phyloP scores from a whole-genome alignment of 2,888 invertebrate genomes.

The Mellilla xanthometata region DNA sequence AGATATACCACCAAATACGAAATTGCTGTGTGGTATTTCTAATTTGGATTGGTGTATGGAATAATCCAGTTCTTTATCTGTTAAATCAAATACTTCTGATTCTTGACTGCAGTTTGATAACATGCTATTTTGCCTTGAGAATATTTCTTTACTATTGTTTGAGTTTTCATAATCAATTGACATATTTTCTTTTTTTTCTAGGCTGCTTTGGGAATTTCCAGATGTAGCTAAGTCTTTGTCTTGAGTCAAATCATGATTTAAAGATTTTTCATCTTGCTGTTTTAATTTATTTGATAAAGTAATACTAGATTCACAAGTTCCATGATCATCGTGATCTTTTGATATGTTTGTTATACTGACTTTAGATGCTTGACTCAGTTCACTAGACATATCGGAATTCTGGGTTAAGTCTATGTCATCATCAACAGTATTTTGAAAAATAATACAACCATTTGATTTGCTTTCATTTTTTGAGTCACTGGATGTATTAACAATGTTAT shows the following conservation, averaged over 20 bases:
- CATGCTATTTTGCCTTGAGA: constrained; percentile 19
- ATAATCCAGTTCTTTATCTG: constrained; percentile 85
- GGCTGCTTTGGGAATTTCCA: constrained; percentile 30
- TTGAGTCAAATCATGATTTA: too few species aligned
- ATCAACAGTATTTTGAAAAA: too few species aligned
- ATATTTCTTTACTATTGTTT: neutral
- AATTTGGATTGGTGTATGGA: constrained; percentile 69
- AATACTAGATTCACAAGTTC: too few species aligned
- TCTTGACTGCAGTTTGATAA: constrained; percentile 42
- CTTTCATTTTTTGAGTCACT: too few species aligned
- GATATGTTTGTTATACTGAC: too few species aligned
- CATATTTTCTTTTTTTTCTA: constrained; percentile 53
- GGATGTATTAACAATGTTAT: too few species aligned
- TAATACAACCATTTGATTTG: too few species aligned
- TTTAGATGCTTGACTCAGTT: constrained; percentile 5
- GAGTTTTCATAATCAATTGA: constrained; percentile 53
- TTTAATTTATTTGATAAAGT: neutral
- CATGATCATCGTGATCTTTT: too few species aligned
- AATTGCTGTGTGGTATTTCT: constrained; percentile 37
- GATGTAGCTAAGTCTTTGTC: neutral
- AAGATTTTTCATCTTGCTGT: neutral
- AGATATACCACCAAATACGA: constrained; percentile 50
- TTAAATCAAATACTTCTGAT: constrained; percentile 61
- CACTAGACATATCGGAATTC: constrained; percentile 39
- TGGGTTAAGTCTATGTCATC: constrained; percentile 59